A percentile compares a stretch with the other conserved stretches of the same genome.
These are phyloP conservation scores for Palloptera scutellata DNA, from an alignment of 2,888 invertebrate species.

Conservation along the genomic window DNA sequence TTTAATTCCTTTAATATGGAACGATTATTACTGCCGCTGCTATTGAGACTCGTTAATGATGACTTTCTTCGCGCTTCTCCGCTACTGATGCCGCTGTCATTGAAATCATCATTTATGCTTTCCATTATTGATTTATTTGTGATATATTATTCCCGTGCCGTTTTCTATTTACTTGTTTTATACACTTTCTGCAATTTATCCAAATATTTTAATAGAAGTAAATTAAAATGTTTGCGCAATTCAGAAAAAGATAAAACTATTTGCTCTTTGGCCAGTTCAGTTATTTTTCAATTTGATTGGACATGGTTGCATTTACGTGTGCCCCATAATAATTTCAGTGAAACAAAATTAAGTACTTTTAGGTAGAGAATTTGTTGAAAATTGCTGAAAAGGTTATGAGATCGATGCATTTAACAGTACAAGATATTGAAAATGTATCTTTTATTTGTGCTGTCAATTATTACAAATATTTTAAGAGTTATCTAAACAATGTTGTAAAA, in stretches of 20 bases:
- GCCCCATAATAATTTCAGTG: no score
- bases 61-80: conserved; percentile 3
- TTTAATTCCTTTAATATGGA: conserved; percentile 48
- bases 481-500: no score
- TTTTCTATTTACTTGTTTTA: no score
- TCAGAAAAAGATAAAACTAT: not conserved
- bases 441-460: no score
- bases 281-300: no score
- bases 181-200: not conserved
- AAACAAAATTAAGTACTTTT: no score
- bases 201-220: not conserved
- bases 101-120: not conserved
- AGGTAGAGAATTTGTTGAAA: no score
- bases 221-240: not conserved
- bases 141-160: no score
- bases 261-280: no score
- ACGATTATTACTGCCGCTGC: conserved; percentile 27
- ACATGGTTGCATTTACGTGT: no score
- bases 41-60: not conserved
- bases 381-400: no score
- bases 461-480: no score
- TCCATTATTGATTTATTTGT: conserved; percentile 7
- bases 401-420: not conserved
- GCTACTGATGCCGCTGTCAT: not conserved
- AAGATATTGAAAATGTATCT: not conserved